A percentile compares a stretch with the other conserved stretches of the same genome.
phyloP scores from a whole-genome alignment of 2,797 vertebrate genomes.

The Champsocephalus esox region DNA sequence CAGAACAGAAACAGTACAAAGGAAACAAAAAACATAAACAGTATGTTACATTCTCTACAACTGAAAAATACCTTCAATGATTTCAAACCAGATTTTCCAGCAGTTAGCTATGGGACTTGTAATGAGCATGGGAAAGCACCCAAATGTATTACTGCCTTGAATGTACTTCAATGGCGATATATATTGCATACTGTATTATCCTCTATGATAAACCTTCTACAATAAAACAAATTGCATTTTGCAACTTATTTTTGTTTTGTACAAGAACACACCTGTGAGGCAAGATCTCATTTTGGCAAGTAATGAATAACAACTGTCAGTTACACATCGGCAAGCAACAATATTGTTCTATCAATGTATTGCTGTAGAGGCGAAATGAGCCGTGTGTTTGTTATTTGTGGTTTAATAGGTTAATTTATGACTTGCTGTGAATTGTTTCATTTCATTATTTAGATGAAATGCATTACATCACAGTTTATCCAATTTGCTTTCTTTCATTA shows the following conservation, averaged over 20 bases:
- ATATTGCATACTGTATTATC: neutral
- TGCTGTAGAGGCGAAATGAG: neutral
- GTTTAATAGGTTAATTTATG: conserved; percentile 3
- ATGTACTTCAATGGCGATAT: neutral
- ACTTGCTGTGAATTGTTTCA: neutral
- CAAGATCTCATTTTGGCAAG: conserved; percentile 16
- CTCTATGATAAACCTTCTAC: neutral
- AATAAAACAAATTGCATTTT: neutral
- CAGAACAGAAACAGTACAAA: too few species aligned
- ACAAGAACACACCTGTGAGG: neutral
- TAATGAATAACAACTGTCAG: conserved; percentile 37
- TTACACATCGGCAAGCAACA: conserved; percentile 17
- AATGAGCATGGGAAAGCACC: neutral
- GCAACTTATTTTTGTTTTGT: neutral
- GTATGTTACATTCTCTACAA: too few species aligned
- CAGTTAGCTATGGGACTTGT: neutral
- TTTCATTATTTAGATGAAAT: neutral
- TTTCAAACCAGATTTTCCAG: too few species aligned
- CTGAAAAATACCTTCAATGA: too few species aligned
- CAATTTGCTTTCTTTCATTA: neutral
- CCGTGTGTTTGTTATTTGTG: conserved; percentile 11
- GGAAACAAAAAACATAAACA: too few species aligned
- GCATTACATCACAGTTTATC: neutral
- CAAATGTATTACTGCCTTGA: too few species aligned
- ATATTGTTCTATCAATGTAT: conserved; percentile 13